A percentile compares a stretch with the other conserved stretches of the same genome.
These are phyloP conservation scores for Apistogramma diplotaenia DNA, from an alignment of 2,113 vertebrate genomes.

Conservation along the genomic window DNA sequence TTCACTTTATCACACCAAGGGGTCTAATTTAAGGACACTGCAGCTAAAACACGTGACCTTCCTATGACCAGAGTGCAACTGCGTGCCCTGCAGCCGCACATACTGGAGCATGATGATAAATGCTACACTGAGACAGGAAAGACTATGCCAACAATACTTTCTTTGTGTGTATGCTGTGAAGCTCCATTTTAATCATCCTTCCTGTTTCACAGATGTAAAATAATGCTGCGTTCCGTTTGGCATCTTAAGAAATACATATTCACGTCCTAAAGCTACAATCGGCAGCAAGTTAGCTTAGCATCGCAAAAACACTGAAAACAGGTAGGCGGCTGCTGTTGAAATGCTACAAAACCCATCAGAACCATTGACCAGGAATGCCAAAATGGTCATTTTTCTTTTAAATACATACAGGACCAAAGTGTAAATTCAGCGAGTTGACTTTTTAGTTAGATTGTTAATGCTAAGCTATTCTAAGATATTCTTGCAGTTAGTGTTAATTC, in stretches of 20 bases:
- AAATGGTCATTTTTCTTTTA: not conserved
- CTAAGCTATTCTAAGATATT: not conserved
- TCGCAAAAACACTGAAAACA: not conserved
- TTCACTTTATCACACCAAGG: not conserved
- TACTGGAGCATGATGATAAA: not conserved
- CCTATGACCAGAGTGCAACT: not conserved
- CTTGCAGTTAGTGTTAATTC: not conserved
- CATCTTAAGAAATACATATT: not conserved
- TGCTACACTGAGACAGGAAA: not conserved
- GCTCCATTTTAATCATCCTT: not conserved
- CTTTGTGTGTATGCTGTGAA: not conserved
- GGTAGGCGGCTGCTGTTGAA: not conserved
- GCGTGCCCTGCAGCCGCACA: not conserved
- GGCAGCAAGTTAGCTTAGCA: not conserved
- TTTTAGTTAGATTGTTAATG: not conserved
- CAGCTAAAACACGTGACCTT: not conserved
- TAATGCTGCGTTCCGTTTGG: not conserved
- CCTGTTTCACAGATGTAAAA: not conserved
- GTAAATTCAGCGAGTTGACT: not conserved
- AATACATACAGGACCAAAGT: not conserved
- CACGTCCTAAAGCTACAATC: not conserved
- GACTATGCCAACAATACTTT: not conserved
- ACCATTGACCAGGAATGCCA: not conserved
- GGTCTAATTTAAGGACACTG: not conserved
- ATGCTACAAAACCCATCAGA: not conserved